These are phyloP conservation scores for Rhodinocichla rosea DNA, from an alignment of 2,113 vertebrate species.

Conservation along the genomic window DNA sequence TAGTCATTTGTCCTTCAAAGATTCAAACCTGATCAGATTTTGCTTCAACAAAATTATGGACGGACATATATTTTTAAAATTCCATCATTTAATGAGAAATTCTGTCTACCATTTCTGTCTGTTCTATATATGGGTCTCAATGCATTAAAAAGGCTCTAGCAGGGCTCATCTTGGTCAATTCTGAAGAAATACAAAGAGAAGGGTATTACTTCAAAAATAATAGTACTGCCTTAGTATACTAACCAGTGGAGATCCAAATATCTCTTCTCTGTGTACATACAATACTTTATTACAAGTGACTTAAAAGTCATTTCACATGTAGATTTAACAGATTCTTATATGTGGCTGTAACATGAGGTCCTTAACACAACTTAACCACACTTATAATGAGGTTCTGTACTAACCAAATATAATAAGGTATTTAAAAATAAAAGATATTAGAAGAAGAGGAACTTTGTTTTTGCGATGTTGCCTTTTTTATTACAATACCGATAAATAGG, in stretches of 20 bases:
- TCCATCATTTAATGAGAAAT: neutral
- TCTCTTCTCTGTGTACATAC: neutral
- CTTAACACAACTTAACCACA: neutral
- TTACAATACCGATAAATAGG: neutral
- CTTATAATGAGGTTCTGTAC: neutral
- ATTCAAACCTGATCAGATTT: neutral
- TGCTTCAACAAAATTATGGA: neutral
- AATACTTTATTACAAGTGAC: neutral
- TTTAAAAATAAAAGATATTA: neutral
- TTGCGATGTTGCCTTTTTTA: neutral
- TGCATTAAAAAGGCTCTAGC: neutral
- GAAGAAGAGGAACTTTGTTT: neutral
- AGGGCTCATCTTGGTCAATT: neutral
- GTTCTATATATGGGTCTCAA: neutral
- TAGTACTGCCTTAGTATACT: neutral
- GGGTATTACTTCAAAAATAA: neutral
- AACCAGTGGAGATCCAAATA: neutral
- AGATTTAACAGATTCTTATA: neutral
- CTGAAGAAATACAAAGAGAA: neutral
- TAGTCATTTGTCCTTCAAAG: neutral
- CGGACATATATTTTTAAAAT: neutral
- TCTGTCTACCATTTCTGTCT: neutral
- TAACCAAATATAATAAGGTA: neutral
- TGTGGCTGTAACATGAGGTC: rapidly evolving
- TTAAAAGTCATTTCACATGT: neutral